Conservation (phyloP, 2,888 invertebrate genomes). For the Agrochola lota region DNA sequence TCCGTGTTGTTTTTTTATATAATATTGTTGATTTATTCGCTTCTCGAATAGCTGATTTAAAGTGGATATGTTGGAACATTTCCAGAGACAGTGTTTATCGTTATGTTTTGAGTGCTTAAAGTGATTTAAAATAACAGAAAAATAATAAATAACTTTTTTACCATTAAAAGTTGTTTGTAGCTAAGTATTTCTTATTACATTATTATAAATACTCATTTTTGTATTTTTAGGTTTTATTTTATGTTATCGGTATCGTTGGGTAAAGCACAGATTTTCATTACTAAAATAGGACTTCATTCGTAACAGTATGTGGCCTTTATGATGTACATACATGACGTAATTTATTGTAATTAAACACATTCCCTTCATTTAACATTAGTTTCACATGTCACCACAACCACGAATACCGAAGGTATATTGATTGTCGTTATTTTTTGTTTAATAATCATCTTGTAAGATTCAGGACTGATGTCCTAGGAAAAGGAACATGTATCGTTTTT, state of each 20-base stretch:
- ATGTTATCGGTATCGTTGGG: constrained; percentile 39
- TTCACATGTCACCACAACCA: constrained; percentile 35
- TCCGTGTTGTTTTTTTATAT: constrained; percentile 47
- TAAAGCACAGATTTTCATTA: constrained; percentile 25
- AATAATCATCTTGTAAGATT: constrained; percentile 43
- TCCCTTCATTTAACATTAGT: constrained; percentile 56
- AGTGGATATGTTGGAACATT: constrained; percentile 33
- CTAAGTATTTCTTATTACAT: constrained; percentile 28
- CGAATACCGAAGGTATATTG: constrained; percentile 51
- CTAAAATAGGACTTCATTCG: constrained; percentile 29
- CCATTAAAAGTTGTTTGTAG: constrained; percentile 22
- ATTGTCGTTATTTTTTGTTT: constrained; percentile 61
- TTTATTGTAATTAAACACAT: constrained; percentile 64
- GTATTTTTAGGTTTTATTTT: constrained; percentile 39
- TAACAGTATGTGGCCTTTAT: constrained; percentile 21
- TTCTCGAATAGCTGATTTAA: constrained; percentile 37
- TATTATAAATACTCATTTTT: constrained; percentile 65
- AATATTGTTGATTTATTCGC: constrained; percentile 45
- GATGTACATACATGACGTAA: constrained; percentile 60
- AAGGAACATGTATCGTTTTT: constrained; percentile 54
- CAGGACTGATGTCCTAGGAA: constrained; percentile 38
- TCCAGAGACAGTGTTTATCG: constrained; percentile 23
- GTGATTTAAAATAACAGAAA: constrained; percentile 6
- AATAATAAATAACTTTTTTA: constrained; percentile 9
- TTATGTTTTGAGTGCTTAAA: constrained; percentile 23